A percentile compares a stretch with the other conserved stretches of the same genome.
Evolutionary conservation across 2,113 vertebrate genomes (phyloP).

Genomic region (Apus apus): DNA sequence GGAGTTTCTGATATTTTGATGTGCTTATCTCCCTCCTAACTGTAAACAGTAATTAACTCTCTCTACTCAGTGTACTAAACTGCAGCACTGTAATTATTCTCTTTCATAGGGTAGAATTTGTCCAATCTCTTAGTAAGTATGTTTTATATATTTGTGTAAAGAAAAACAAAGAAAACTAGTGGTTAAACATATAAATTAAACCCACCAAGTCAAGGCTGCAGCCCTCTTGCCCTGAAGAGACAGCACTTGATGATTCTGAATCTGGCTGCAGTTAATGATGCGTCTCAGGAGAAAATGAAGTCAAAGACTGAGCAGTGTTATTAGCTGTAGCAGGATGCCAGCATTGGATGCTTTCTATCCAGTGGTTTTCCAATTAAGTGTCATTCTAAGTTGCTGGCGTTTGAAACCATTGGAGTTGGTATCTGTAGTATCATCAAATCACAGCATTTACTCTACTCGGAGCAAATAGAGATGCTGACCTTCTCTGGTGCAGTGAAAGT

Average conservation of each 20-base stretch:
- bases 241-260: neutral
- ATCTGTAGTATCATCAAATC: neutral
- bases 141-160: neutral
- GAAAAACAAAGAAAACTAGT: neutral
- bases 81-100: constrained; percentile 48
- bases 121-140: neutral
- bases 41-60: constrained; percentile 53
- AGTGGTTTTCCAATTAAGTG: neutral
- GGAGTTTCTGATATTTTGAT: constrained; percentile 42
- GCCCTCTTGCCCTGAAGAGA: neutral
- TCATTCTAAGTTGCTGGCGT: neutral
- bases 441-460: neutral
- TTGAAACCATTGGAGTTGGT: neutral
- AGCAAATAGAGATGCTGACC: neutral
- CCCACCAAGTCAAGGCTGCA: neutral
- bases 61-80: neutral
- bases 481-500: neutral
- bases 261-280: neutral
- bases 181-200: neutral
- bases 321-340: neutral
- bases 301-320: neutral
- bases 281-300: neutral
- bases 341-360: neutral
- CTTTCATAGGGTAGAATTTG: neutral
- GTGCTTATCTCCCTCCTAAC: constrained; percentile 32